These are phyloP conservation scores for Anser cygnoides DNA, from an alignment of 2,113 vertebrate genomes.

Conservation along the genomic window DNA sequence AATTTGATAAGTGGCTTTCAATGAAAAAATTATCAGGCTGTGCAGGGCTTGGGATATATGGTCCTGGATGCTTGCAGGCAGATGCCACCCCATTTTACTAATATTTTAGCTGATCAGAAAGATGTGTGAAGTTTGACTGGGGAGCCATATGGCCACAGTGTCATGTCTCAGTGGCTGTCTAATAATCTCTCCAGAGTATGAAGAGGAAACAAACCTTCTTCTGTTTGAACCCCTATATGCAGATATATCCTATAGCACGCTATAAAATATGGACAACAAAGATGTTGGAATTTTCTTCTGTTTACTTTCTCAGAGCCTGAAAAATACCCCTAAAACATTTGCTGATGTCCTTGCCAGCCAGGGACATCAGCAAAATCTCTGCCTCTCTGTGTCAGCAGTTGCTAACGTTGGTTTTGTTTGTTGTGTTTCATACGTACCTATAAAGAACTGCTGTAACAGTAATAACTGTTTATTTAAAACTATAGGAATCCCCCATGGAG, in stretches of 20 bases:
- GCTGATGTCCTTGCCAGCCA: background rate
- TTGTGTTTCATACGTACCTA: background rate
- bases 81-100: background rate
- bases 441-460: background rate
- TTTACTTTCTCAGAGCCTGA: background rate
- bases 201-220: background rate
- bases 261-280: background rate
- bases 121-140: background rate
- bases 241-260: background rate
- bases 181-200: background rate
- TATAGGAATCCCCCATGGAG: background rate
- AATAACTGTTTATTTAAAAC: background rate
- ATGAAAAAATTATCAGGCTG: background rate
- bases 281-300: background rate
- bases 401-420: background rate
- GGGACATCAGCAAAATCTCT: background rate
- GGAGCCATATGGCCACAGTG: background rate
- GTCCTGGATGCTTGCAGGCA: background rate
- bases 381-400: background rate
- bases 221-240: background rate
- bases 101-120: background rate
- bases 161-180: background rate
- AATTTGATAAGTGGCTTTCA: background rate
- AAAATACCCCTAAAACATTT: background rate
- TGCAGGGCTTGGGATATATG: background rate